Evolutionary conservation across 1,140 invertebrate species (phyloP).

Genomic region (Eulimnadia texana): DNA sequence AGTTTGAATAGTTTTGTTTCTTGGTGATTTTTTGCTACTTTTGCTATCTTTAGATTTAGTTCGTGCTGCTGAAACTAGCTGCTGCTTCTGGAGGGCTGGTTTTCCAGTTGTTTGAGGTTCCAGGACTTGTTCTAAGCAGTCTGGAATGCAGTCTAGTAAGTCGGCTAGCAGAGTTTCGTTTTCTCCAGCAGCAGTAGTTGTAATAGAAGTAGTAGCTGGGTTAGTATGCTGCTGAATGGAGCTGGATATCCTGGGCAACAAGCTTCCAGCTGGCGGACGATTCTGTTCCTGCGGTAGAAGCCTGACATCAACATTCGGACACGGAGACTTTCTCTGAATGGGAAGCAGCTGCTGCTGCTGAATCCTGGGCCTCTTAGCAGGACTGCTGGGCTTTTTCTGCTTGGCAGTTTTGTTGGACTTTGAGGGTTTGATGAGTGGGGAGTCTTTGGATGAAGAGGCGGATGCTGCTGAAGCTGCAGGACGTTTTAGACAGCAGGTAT

Average conservation of each 20-base stretch:
- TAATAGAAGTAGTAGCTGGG: no score
- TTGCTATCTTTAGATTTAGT: background rate
- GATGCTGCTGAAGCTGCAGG: background rate
- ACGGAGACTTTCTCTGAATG: constrained; percentile 28
- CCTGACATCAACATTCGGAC: constrained; percentile 39
- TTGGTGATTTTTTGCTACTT: background rate
- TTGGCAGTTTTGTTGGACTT: background rate
- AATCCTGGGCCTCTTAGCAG: background rate
- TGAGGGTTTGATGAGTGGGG: background rate
- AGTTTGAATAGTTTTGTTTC: background rate
- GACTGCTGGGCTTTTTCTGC: background rate
- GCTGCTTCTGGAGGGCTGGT: background rate
- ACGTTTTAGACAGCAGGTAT: background rate
- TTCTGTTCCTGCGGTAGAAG: constrained; percentile 31
- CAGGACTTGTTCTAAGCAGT: constrained; percentile 9
- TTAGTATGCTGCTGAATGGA: constrained; percentile 24
- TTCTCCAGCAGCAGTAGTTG: constrained; percentile 72
- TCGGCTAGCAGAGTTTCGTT: constrained; percentile 37
- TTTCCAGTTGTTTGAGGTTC: constrained; percentile 12
- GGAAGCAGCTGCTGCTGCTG: background rate
- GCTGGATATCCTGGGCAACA: background rate
- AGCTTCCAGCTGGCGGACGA: constrained; percentile 24
- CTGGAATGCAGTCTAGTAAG: constrained; percentile 14
- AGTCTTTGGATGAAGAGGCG: background rate
- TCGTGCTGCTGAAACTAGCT: background rate